phyloP scores from a whole-genome alignment of 2,113 vertebrate genomes.

The Pelecanus crispus region DNA sequence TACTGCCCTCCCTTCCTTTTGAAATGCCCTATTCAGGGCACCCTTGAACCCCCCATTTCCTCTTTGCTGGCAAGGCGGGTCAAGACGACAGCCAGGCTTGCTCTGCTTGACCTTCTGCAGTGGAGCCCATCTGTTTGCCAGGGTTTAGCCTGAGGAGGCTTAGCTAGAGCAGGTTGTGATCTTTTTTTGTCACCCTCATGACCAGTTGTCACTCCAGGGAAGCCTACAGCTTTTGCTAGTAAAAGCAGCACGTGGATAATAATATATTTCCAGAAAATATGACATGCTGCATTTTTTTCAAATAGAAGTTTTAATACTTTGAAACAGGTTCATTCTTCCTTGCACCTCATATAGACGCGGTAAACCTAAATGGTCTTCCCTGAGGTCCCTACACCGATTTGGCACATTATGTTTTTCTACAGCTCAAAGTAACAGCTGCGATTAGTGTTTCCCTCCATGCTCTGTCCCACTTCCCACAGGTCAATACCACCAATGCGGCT shows the following conservation, averaged over 20 bases:
- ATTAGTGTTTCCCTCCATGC: background rate
- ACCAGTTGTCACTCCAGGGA: background rate
- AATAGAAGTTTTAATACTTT: background rate
- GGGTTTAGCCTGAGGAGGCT: slow-evolving; percentile 60
- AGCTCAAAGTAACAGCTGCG: background rate
- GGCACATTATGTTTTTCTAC: accelerated
- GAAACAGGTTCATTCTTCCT: background rate
- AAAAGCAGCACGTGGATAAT: background rate
- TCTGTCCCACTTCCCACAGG: background rate
- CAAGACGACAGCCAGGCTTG: background rate
- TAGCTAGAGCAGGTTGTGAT: slow-evolving; percentile 32
- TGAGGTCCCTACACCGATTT: background rate
- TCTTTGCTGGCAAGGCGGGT: background rate
- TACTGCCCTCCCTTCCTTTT: background rate
- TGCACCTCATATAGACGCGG: background rate
- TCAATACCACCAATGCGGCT: background rate
- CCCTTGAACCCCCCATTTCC: background rate
- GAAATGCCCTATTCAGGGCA: background rate
- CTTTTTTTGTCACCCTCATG: slow-evolving; percentile 49
- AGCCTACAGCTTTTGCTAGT: background rate
- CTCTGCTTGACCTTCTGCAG: slow-evolving; percentile 43
- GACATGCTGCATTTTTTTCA: background rate
- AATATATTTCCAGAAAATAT: background rate
- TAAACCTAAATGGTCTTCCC: background rate
- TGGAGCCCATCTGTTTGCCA: slow-evolving; percentile 31